Evolutionary conservation across 2,113 vertebrate genomes (phyloP).

Genomic region (Maccullochella peelii): DNA sequence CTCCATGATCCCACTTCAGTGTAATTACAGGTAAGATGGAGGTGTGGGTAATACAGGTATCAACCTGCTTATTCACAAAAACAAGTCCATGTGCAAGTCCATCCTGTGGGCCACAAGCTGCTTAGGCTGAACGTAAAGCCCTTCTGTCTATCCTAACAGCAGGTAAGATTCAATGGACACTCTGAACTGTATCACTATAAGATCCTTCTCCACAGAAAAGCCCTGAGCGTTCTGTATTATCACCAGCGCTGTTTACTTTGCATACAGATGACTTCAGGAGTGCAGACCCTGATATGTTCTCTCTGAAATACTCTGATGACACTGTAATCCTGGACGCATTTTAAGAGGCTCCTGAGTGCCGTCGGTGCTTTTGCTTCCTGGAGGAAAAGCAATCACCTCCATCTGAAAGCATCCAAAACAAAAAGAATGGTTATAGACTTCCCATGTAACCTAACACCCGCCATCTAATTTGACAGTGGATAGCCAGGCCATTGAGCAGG

Average conservation of each 20-base stretch:
- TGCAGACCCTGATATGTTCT: slow-evolving; percentile 11
- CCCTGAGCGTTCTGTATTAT: slow-evolving; percentile 42
- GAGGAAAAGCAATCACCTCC: slow-evolving; percentile 55
- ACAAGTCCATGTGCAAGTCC: slow-evolving; percentile 14
- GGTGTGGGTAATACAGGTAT: slow-evolving; percentile 17
- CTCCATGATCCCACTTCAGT: slow-evolving; percentile 16
- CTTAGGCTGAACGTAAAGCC: slow-evolving; percentile 41
- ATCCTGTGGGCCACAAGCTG: slow-evolving; percentile 11
- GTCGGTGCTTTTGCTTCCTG: slow-evolving; percentile 26
- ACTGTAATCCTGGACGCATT: slow-evolving; percentile 42
- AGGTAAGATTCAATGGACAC: slow-evolving; percentile 39
- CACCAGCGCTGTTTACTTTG: slow-evolving; percentile 51
- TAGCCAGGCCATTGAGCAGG: slow-evolving; percentile 27
- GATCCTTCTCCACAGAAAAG: slow-evolving; percentile 39
- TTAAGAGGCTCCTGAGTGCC: slow-evolving; percentile 51
- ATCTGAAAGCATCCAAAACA: slow-evolving; percentile 55
- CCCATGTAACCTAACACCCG: slow-evolving; percentile 34
- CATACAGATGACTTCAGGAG: slow-evolving; percentile 55
- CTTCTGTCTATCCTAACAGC: slow-evolving; percentile 38
- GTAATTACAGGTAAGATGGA: slow-evolving; percentile 18
- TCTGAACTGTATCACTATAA: slow-evolving; percentile 37
- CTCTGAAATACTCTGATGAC: slow-evolving; percentile 42
- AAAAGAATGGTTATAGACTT: slow-evolving; percentile 44
- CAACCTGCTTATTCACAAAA: slow-evolving; percentile 22
- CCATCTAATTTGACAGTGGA: slow-evolving; percentile 32